These are phyloP conservation scores for Sterrhoptilus dennistouni DNA, from an alignment of 2,113 vertebrate genomes.

Conservation along the genomic window DNA sequence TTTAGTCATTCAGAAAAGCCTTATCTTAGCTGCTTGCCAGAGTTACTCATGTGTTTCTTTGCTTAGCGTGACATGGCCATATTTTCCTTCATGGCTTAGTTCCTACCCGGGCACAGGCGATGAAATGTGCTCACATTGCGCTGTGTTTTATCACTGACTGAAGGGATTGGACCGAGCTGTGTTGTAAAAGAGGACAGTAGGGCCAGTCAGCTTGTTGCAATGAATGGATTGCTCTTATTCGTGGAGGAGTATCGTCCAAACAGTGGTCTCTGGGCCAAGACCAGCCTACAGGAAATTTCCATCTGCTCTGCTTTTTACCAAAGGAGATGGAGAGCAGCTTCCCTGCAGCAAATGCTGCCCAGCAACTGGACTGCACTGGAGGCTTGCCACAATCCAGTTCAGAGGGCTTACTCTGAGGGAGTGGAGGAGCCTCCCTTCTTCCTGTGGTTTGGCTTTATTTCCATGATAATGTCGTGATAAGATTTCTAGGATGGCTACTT, in stretches of 20 bases:
- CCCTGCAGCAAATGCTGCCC: not conserved
- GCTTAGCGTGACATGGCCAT: slow-evolving; percentile 5
- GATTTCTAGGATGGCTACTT: not conserved
- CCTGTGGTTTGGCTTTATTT: not conserved
- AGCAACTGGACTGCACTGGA: not conserved
- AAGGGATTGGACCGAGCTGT: not conserved
- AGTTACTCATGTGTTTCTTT: slow-evolving; percentile 48
- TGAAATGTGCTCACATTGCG: not conserved
- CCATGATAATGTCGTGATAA: not conserved
- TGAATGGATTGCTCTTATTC: slow-evolving; percentile 27
- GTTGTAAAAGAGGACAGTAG: slow-evolving; percentile 2
- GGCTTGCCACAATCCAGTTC: not conserved
- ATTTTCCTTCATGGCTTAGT: slow-evolving; percentile 19
- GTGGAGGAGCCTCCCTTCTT: not conserved
- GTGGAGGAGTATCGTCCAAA: not conserved
- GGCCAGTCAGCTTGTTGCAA: not conserved
- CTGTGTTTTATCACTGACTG: not conserved
- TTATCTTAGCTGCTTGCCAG: slow-evolving; percentile 40
- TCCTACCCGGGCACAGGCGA: not conserved
- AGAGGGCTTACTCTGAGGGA: not conserved
- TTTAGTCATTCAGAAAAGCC: slow-evolving; percentile 8
- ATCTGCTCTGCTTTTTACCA: slow-evolving; percentile 3
- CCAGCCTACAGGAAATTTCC: slow-evolving; percentile 20
- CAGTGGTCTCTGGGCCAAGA: slow-evolving; percentile 19
- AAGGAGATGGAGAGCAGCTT: not conserved